A percentile compares a stretch with the other conserved stretches of the same genome.
Evolutionary conservation across 2,888 invertebrate species (phyloP).

Genomic region (Microctonus brassicae): DNA sequence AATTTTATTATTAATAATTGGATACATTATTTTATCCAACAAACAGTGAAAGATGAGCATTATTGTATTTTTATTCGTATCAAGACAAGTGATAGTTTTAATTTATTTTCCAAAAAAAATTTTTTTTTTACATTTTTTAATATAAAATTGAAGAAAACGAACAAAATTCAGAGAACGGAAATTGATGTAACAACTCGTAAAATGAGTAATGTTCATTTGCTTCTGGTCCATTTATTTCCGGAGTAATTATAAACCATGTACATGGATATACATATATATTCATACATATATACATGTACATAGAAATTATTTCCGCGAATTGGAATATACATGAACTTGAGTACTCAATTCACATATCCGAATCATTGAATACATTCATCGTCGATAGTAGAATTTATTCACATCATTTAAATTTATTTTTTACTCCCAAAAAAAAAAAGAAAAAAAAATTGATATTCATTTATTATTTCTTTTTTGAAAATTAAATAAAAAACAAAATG

Average conservation of each 20-base stretch:
- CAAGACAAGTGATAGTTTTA: no score
- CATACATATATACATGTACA: constrained; percentile 1
- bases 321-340: not conserved
- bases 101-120: no score
- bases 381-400: not conserved
- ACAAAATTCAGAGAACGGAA: not conserved
- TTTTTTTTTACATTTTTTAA: no score
- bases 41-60: no score
- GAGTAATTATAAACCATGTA: constrained; percentile 8
- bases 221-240: not conserved
- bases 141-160: no score
- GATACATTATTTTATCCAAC: no score
- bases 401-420: not conserved
- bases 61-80: no score
- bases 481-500: no score
- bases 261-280: constrained; percentile 15
- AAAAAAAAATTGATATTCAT: no score
- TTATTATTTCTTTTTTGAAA: no score
- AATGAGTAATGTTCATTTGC: not conserved
- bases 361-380: not conserved
- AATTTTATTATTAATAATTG: no score
- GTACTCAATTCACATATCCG: not conserved
- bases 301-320: not conserved
- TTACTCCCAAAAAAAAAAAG: no score
- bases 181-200: constrained; percentile 3